Evolutionary conservation across 1,140 invertebrate genomes (phyloP).

Genomic region (Sinonovacula constricta): DNA sequence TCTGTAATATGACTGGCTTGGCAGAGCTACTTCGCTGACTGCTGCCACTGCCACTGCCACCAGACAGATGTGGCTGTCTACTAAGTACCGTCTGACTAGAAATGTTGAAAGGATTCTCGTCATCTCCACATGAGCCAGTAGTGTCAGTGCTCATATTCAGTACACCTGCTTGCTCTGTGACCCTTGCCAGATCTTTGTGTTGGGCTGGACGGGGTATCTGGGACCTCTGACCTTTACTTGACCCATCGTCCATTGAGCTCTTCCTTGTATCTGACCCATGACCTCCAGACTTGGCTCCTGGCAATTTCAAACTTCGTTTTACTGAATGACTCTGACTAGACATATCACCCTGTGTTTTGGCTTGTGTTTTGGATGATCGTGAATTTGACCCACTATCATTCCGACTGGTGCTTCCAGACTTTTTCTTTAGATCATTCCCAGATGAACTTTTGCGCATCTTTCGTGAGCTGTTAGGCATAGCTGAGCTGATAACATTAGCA

Average conservation of each 20-base stretch:
- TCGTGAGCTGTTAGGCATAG: slow-evolving; percentile 72
- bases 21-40: background rate
- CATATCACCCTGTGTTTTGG: slow-evolving; percentile 1
- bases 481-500: slow-evolving; percentile 77
- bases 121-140: slow-evolving; percentile 38
- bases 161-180: background rate
- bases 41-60: background rate
- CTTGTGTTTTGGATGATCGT: slow-evolving; percentile 38
- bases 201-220: slow-evolving; percentile 35
- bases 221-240: slow-evolving; percentile 19
- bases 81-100: slow-evolving; percentile 24
- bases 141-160: slow-evolving; percentile 43
- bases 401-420: slow-evolving; percentile 44
- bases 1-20: slow-evolving; percentile 29
- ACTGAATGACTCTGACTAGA: background rate
- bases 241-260: slow-evolving; percentile 12
- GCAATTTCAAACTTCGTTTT: slow-evolving; percentile 24
- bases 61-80: background rate
- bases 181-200: slow-evolving; percentile 24
- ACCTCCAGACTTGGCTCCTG: background rate
- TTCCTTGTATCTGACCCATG: slow-evolving; percentile 12
- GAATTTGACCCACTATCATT: slow-evolving; percentile 37
- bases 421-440: slow-evolving; percentile 71
- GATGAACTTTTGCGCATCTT: slow-evolving; percentile 72
- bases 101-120: slow-evolving; percentile 43